These are phyloP conservation scores for Chascanopsetta lugubris DNA, from an alignment of 2,113 vertebrate genomes.

Conservation along the genomic window DNA sequence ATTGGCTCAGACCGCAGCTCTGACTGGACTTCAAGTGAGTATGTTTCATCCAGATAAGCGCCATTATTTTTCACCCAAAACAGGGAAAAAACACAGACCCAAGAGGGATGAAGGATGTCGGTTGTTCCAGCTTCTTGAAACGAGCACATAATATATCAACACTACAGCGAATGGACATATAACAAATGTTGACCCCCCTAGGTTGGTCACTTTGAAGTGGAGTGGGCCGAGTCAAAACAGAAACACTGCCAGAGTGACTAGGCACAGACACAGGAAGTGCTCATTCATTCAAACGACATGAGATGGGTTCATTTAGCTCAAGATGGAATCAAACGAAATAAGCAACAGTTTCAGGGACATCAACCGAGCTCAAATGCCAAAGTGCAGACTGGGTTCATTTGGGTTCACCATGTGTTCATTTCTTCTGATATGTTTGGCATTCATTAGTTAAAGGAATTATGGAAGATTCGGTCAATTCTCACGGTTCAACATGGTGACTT, in stretches of 20 bases:
- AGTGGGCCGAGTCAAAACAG: constrained; percentile 29
- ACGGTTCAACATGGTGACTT: too few relatives aligned
- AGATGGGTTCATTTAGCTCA: neutral
- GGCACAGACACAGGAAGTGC: neutral
- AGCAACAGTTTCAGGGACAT: too few relatives aligned
- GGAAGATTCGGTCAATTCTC: too few relatives aligned
- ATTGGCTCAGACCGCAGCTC: constrained; percentile 36
- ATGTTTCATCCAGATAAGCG: constrained; percentile 67
- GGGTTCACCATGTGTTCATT: too few relatives aligned
- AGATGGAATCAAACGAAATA: neutral
- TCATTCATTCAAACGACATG: neutral
- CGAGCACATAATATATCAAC: constrained; percentile 41
- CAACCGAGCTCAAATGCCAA: too few relatives aligned
- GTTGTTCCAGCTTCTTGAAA: constrained; percentile 28
- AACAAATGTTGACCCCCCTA: constrained; percentile 38
- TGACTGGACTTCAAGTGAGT: constrained; percentile 28
- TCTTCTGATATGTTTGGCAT: too few relatives aligned
- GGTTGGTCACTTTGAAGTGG: constrained; percentile 45
- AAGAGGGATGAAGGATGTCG: constrained; percentile 39
- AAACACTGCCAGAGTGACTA: constrained; percentile 27
- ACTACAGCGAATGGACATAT: constrained; percentile 41
- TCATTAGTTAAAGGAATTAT: too few relatives aligned
- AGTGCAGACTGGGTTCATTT: too few relatives aligned
- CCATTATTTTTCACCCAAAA: constrained; percentile 38
- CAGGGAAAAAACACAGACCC: constrained; percentile 26